phyloP scores from a whole-genome alignment of 2,113 vertebrate species.

The Phaetusa simplex region DNA sequence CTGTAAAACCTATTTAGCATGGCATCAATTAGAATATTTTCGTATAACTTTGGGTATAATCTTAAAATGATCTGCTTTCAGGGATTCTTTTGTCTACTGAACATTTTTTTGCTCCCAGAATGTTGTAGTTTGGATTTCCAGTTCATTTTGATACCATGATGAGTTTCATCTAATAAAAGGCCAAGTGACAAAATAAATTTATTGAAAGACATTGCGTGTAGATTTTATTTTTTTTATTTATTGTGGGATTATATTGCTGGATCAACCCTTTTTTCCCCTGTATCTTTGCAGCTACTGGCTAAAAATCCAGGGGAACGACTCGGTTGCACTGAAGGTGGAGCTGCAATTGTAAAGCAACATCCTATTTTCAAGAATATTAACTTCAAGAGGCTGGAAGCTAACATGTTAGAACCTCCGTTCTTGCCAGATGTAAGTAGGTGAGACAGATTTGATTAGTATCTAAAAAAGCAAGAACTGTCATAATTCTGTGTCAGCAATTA shows the following conservation, averaged over 20 bases:
- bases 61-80: not conserved
- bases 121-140: not conserved
- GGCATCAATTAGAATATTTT: not conserved
- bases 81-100: not conserved
- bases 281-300: conserved; percentile 78
- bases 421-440: conserved; percentile 85
- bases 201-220: not conserved
- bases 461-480: conserved; percentile 14
- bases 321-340: conserved; percentile 83
- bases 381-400: conserved; percentile 90
- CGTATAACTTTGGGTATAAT: not conserved
- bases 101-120: not conserved
- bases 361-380: conserved; percentile 89
- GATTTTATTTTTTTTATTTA: not conserved
- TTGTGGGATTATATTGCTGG: not conserved
- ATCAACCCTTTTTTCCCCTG: not conserved
- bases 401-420: conserved; percentile 90
- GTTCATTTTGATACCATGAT: not conserved
- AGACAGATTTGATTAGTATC: conserved; percentile 65
- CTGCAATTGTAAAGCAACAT: conserved; percentile 83
- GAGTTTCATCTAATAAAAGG: not conserved
- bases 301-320: conserved; percentile 87
- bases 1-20: not conserved
- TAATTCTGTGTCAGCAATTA: not conserved
- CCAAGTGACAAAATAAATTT: not conserved